Percentiles rank a stretch among this genome's conserved stretches.
Conservation (phyloP, 1,140 invertebrate species). For the Melipona quadrifasciata region DNA sequence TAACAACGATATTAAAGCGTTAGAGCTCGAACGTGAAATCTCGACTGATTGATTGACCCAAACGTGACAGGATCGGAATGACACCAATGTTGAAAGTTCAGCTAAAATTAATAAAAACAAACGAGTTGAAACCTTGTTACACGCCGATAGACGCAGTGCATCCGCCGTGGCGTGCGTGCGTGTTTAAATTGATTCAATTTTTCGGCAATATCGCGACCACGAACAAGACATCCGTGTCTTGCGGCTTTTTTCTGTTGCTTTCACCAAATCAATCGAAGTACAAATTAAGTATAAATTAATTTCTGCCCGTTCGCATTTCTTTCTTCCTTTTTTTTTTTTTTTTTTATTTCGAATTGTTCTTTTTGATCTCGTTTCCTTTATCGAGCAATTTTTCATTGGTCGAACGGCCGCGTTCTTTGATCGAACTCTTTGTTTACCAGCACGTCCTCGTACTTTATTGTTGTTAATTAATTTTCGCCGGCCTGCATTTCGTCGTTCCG, state of each 20-base stretch:
- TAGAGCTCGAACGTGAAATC: not conserved
- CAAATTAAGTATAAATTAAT: not conserved
- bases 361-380: not conserved
- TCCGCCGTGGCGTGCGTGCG: not conserved
- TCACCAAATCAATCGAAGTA: not conserved
- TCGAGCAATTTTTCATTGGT: not conserved
- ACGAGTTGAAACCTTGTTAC: not conserved
- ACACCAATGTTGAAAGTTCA: constrained; percentile 1
- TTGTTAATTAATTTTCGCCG: not conserved
- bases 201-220: not conserved
- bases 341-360: not conserved
- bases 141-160: not conserved
- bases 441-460: not conserved
- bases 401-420: not conserved
- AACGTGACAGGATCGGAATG: constrained; percentile 30
- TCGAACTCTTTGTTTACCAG: not conserved
- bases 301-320: not conserved
- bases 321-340: too few relatives aligned
- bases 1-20: not conserved
- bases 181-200: constrained; percentile 19
- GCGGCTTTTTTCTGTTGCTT: not conserved
- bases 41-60: not conserved
- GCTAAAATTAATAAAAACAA: constrained; percentile 27
- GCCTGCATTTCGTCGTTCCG: not conserved
- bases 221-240: not conserved